Base-by-base conservation (phyloP, 2,888 invertebrate genomes). In the Andrena chrysosceles region DNA sequence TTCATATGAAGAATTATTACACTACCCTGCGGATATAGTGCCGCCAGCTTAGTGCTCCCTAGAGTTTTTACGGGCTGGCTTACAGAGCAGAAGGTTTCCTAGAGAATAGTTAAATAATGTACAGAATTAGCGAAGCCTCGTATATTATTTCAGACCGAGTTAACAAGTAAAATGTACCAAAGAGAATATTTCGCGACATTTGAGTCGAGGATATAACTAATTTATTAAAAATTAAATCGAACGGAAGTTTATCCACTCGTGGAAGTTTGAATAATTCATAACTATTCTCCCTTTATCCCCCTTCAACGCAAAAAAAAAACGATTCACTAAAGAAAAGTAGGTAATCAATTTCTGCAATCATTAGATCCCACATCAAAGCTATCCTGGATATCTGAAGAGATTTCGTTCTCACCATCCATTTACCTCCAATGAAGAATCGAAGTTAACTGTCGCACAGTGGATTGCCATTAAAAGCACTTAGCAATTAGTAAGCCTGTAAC, bases 31-130 rank as follows among this genome's bases (percentile, higher is more conserved):
- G 48, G 29, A 67, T 49, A 49, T 48, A 54, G n/a, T 26, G 5
- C 62, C 31, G 31, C 48, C 42, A 56, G 80, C 71, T 67, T 72
- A 79, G 59, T 49, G 35, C 72, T 81, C 81, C 72, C 81, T 4
- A 4, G 81, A 81, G 81, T 79, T 79, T 78, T 81, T 81, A 62
- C 48, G 49, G 13, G 29, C 31, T 49, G 31, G 49, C 67, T 67
- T 77, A 71, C 67, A 56, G 10, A 29, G 54, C 20, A 35, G 26
- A 20, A 68, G 29, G 56, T 63, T 67, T 79, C 48, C 49, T 33
- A 1, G 56, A 78, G 63, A 42, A 56, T 54, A 70, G 60, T 77
- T 70, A 54, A 77, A 20, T 80, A 80, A 71, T 62, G 26, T 35
- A 62, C 33, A n/a, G 31, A 48, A 80, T 81, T 78, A 81, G 68